phyloP scores from a whole-genome alignment of 2,797 vertebrate species.

The Gymnopithys bicolor region DNA sequence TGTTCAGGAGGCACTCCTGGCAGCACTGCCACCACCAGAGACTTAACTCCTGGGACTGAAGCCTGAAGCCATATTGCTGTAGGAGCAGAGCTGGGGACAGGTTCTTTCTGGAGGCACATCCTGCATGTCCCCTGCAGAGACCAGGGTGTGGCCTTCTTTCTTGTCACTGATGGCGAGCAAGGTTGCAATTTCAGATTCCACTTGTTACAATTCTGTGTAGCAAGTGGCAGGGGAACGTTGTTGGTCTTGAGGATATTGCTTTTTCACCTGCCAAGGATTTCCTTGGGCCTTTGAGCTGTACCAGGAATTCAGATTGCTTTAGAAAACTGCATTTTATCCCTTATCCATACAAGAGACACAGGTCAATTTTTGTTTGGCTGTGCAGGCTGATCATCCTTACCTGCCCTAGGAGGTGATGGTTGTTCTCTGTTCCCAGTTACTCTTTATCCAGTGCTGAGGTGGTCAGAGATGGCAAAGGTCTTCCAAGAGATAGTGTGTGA shows the following conservation, averaged over 20 bases:
- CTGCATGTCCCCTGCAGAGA: not conserved
- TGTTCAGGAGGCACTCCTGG: not conserved
- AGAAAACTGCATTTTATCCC: not conserved
- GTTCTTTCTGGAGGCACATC: not conserved
- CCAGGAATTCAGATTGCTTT: not conserved
- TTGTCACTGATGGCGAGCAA: not conserved
- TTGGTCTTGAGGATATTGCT: not conserved
- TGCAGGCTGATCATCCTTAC: not conserved
- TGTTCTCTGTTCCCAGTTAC: not conserved
- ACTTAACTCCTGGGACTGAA: not conserved
- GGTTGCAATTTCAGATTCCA: not conserved
- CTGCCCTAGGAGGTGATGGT: not conserved
- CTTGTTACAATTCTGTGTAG: not conserved
- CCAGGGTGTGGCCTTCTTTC: not conserved
- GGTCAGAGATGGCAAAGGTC: not conserved
- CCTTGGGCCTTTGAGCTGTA: not conserved
- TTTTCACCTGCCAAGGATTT: not conserved
- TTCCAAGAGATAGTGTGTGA: not conserved
- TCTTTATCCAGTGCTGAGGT: not conserved
- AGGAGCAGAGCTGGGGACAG: not conserved
- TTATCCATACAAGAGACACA: not conserved
- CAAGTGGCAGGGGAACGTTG: rapidly evolving
- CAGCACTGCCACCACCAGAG: not conserved
- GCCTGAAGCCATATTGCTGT: not conserved
- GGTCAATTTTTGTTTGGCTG: not conserved